A percentile compares a stretch with the other conserved stretches of the same genome.
Conservation (phyloP, 2,888 invertebrate species). For the Ctena decussata region DNA sequence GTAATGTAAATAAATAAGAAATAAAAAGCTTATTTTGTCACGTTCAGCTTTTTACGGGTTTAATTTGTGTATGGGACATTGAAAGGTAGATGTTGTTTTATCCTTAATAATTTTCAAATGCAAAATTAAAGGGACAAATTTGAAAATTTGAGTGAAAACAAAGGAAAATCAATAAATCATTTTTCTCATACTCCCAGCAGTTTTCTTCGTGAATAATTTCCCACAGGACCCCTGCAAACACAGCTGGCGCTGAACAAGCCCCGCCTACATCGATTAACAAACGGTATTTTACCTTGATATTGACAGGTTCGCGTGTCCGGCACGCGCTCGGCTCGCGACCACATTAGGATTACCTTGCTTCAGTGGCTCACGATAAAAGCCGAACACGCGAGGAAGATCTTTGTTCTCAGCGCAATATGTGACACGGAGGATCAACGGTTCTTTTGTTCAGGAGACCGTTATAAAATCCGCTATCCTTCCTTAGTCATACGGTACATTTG, state of each 20-base stretch:
- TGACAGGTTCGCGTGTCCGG: slow-evolving; percentile 60
- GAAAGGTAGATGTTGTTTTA: too few species aligned
- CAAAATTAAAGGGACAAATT: too few species aligned
- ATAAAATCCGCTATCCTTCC: slow-evolving; percentile 53
- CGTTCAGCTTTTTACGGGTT: too few species aligned
- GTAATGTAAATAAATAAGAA: too few species aligned
- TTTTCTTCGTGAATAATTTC: neutral
- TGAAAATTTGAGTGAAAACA: neutral
- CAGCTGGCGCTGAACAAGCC: slow-evolving; percentile 50
- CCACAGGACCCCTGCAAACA: neutral
- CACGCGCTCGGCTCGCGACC: slow-evolving; percentile 64
- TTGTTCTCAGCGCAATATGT: slow-evolving; percentile 44
- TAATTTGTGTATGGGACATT: too few species aligned
- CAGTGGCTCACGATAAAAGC: slow-evolving; percentile 43
- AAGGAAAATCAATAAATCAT: slow-evolving; percentile 10
- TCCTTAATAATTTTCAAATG: too few species aligned
- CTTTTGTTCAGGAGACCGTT: slow-evolving; percentile 13
- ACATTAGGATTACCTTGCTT: slow-evolving; percentile 30
- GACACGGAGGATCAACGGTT: slow-evolving; percentile 39
- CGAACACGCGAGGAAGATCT: slow-evolving; percentile 18
- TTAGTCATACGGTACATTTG: slow-evolving; percentile 38
- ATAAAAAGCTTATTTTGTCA: too few species aligned
- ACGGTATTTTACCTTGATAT: slow-evolving; percentile 33
- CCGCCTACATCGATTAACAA: slow-evolving; percentile 56
- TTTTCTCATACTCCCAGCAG: neutral